Conservation (phyloP, 2,113 vertebrate species). For the Cryptomyrus ogoouensis region DNA sequence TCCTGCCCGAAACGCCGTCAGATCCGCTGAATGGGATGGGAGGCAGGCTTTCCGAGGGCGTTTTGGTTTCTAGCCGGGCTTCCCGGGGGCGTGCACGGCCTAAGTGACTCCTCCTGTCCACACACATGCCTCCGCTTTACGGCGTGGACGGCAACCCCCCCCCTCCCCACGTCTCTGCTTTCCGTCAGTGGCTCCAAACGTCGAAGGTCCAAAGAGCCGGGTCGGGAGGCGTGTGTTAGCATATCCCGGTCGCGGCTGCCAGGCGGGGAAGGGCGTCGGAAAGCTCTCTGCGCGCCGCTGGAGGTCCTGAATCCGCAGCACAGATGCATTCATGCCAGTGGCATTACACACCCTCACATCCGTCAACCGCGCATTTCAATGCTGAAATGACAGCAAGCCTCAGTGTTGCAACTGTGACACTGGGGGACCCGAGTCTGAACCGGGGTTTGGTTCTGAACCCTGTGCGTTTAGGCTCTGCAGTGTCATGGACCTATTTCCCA, state of each 20-base stretch:
- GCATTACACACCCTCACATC: rapidly evolving
- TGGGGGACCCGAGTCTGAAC: not conserved
- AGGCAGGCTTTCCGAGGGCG: not conserved
- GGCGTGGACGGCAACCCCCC: not conserved
- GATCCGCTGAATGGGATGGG: not conserved
- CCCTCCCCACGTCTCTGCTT: not conserved
- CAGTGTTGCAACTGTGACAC: not conserved
- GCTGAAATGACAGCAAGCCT: not conserved
- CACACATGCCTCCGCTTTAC: not conserved
- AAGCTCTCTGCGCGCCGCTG: not conserved
- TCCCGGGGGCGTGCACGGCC: not conserved
- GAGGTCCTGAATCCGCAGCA: not conserved
- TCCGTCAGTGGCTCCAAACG: not conserved
- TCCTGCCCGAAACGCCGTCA: not conserved
- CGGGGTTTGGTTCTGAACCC: not conserved
- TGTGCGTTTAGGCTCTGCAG: not conserved
- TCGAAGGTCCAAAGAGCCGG: not conserved
- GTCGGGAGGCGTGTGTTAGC: not conserved
- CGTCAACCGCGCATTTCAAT: not conserved
- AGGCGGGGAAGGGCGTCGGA: not conserved
- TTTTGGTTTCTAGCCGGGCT: no score
- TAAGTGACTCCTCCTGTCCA: conserved; percentile 18
- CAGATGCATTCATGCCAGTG: not conserved
- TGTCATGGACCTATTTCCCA: not conserved
- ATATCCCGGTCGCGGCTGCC: not conserved